Base-by-base conservation (phyloP, 2,113 vertebrate species). In the Ochotona curzoniae region DNA sequence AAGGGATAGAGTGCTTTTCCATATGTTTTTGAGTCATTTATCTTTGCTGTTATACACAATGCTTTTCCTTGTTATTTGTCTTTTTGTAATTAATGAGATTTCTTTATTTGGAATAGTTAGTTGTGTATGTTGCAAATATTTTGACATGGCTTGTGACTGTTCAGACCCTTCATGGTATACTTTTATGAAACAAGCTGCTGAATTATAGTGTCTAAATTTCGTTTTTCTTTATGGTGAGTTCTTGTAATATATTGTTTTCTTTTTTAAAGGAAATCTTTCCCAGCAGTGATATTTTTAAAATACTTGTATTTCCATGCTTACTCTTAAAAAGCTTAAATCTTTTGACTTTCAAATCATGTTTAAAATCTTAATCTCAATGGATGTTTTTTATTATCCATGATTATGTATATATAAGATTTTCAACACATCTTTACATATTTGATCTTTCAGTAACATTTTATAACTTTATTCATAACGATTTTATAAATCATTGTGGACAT, bases 341-440 rank as follows among this genome's bases (percentile, higher is more conserved):
- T 75, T 89, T 93, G 21, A 87, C 61, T 81, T 94, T 94, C 28
- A 94, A 17, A 57, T 94, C 28, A 94, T 20, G 49, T 71, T 93
- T 74, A 66, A 70, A 83, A 93, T 85, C 18, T 78, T 86, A 74
- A 60, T 93, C 38, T 44, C 38, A 6, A 3, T 44, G 38, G 38
- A 44, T 44, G 38, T 44, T 44, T 44, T 44, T 44, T 44, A 44
- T 44, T 44, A 44, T 44, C 38, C 4, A 44, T 44, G 38, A 44
- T 76, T 75, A 54, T 28, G 17, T 8, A 25, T 32, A 7, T 23
- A 51, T 15, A 15, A 81, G 38, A 17, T 57, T 57, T 57, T 57
- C 54, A 15, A 14, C 18, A 57, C 15, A 15, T 57, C 14, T 18
- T 57, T 57, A 57, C 12, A 18, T 57, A 57, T 57, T 57, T 57